Percentiles rank a stretch among this genome's conserved stretches.
Conservation (phyloP, 2,888 invertebrate genomes). For the Blastobasis adustella region DNA sequence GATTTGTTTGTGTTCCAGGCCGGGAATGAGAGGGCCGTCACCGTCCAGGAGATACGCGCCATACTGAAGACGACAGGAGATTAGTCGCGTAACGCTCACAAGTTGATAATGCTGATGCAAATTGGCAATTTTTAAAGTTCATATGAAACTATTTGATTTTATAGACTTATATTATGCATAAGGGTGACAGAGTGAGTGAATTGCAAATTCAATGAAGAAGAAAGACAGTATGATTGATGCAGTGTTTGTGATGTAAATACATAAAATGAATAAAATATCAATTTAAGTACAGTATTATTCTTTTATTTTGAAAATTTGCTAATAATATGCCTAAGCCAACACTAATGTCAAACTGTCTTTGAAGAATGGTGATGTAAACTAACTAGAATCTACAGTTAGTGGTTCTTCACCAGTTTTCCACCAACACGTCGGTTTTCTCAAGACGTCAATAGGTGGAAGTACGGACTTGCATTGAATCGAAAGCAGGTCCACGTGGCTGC, state of each 20-base stretch:
- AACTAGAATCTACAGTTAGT: too few relatives aligned
- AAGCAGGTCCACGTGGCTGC: too few relatives aligned
- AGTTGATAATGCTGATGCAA: conserved; percentile 16
- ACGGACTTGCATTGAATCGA: too few relatives aligned
- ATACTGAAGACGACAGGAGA: conserved; percentile 67
- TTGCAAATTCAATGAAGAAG: conserved; percentile 30
- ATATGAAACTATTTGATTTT: conserved; percentile 35
- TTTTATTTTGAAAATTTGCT: conserved; percentile 9
- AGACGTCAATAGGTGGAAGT: too few relatives aligned
- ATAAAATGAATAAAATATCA: conserved; percentile 52
- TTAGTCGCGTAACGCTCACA: conserved; percentile 27
- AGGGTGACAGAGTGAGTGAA: conserved; percentile 40
- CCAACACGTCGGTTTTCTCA: too few relatives aligned
- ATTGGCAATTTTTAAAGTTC: conserved; percentile 29
- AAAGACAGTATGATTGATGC: conserved; percentile 34
- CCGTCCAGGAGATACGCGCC: conserved; percentile 91
- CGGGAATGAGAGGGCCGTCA: conserved; percentile 86
- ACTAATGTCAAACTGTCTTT: too few relatives aligned
- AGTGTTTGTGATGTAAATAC: conserved; percentile 51
- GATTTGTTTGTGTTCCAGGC: conserved; percentile 69
- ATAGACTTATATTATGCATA: conserved; percentile 40
- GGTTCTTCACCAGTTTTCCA: too few relatives aligned
- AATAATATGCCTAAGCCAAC: too few relatives aligned
- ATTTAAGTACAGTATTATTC: conserved; percentile 42
- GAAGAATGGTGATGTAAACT: too few relatives aligned